Evolutionary conservation across 2,113 vertebrate genomes (phyloP).

Genomic region (Ranitomeya variabilis): DNA sequence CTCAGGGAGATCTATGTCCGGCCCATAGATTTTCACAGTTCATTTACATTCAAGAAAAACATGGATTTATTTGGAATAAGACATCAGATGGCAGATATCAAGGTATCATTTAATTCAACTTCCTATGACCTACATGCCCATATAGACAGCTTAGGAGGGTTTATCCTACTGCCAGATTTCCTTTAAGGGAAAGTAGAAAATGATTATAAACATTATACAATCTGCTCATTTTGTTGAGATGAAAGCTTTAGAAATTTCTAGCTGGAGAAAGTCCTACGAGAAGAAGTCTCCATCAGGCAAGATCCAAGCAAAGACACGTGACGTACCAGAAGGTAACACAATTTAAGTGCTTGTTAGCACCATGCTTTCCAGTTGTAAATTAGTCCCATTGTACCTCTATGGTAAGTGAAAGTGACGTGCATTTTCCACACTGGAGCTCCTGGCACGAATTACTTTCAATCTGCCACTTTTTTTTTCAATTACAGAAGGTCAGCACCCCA

Average conservation of each 20-base stretch:
- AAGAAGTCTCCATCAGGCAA: not conserved
- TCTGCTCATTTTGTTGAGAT: not conserved
- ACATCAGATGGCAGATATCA: too few relatives aligned
- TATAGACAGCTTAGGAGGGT: too few relatives aligned
- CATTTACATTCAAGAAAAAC: too few relatives aligned
- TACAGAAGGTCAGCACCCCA: slow-evolving; percentile 22
- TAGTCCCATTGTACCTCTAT: slow-evolving; percentile 26
- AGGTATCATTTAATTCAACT: too few relatives aligned
- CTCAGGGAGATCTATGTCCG: too few relatives aligned
- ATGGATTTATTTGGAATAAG: too few relatives aligned
- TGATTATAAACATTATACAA: not conserved
- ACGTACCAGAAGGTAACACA: not conserved
- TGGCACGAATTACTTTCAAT: slow-evolving; percentile 24
- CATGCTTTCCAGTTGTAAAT: not conserved
- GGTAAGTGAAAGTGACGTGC: slow-evolving; percentile 32
- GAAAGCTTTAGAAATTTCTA: not conserved
- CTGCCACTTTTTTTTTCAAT: slow-evolving; percentile 39
- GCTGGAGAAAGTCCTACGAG: not conserved
- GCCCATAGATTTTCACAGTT: too few relatives aligned
- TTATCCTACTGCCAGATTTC: too few relatives aligned
- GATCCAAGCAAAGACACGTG: not conserved
- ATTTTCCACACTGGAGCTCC: slow-evolving; percentile 26
- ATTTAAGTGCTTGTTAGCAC: slow-evolving; percentile 8
- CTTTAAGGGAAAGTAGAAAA: not conserved
- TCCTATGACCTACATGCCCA: too few relatives aligned